Evolutionary conservation across 2,797 vertebrate genomes (phyloP).

Genomic region (Sebastes nivosus): DNA sequence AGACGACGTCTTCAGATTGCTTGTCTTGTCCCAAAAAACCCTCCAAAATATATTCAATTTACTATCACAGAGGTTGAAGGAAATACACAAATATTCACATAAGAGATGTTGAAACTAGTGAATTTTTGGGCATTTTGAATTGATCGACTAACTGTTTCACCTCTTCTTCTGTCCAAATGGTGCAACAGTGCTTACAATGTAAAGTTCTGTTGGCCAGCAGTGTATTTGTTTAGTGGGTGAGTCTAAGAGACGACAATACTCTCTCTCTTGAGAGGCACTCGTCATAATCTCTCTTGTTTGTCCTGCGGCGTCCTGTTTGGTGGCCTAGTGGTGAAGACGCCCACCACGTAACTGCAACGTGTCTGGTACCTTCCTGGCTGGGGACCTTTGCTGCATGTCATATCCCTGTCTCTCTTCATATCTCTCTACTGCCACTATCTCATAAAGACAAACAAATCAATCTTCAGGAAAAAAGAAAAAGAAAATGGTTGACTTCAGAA

Average conservation of each 20-base stretch:
- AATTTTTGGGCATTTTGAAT: not conserved
- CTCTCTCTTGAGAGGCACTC: not conserved
- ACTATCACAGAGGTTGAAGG: not conserved
- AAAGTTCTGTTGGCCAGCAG: not conserved
- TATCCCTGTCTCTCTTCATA: not conserved
- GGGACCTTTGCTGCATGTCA: not conserved
- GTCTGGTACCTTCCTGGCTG: not conserved
- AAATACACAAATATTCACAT: not conserved
- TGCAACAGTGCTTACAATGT: not conserved
- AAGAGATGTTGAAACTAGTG: not conserved
- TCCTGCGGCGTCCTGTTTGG: not conserved
- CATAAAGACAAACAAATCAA: not conserved
- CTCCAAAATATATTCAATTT: not conserved
- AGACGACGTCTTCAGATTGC: not conserved
- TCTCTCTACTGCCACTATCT: not conserved
- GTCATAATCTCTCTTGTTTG: not conserved
- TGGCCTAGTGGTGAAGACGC: not conserved
- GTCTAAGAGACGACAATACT: not conserved
- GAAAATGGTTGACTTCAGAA: not conserved
- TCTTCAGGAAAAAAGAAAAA: not conserved
- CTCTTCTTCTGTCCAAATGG: not conserved
- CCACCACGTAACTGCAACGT: not conserved
- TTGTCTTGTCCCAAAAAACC: not conserved
- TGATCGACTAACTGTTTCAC: not conserved
- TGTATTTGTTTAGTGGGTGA: constrained; percentile 54